These are phyloP conservation scores for Oophaga pumilio DNA, from an alignment of 2,113 vertebrate species.

Conservation along the genomic window DNA sequence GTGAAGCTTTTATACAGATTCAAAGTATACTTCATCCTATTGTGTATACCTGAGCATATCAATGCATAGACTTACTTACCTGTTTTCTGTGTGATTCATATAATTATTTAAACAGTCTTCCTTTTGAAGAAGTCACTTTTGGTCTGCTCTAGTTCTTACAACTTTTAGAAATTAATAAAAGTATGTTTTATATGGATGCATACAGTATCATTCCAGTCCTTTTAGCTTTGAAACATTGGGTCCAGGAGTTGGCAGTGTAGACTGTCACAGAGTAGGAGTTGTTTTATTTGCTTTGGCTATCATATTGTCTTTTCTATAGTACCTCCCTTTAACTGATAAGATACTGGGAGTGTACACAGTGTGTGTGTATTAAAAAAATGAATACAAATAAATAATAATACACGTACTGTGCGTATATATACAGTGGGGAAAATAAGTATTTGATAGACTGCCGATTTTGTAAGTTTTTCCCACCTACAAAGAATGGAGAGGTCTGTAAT, in stretches of 20 bases:
- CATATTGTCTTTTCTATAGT: neutral
- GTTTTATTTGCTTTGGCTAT: slow-evolving; percentile 20
- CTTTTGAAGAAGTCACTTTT: neutral
- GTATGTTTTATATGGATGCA: neutral
- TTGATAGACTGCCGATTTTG: too few relatives aligned
- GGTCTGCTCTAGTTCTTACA: neutral
- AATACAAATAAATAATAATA: too few relatives aligned
- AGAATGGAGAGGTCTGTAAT: too few relatives aligned
- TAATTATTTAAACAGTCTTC: neutral
- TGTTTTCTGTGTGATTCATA: neutral
- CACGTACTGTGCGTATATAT: too few relatives aligned
- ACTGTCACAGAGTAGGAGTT: neutral
- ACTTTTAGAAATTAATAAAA: neutral
- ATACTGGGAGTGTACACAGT: neutral
- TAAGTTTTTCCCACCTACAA: too few relatives aligned
- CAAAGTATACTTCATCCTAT: neutral
- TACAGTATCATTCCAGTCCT: too few relatives aligned
- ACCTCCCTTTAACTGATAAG: slow-evolving; percentile 10
- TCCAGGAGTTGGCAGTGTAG: neutral
- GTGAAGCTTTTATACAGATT: neutral
- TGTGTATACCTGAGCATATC: neutral
- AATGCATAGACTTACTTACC: neutral
- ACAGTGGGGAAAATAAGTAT: too few relatives aligned
- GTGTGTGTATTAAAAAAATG: neutral
- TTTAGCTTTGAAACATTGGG: neutral